phyloP scores from a whole-genome alignment of 2,797 vertebrate species.

The Lithobates sylvaticus region DNA sequence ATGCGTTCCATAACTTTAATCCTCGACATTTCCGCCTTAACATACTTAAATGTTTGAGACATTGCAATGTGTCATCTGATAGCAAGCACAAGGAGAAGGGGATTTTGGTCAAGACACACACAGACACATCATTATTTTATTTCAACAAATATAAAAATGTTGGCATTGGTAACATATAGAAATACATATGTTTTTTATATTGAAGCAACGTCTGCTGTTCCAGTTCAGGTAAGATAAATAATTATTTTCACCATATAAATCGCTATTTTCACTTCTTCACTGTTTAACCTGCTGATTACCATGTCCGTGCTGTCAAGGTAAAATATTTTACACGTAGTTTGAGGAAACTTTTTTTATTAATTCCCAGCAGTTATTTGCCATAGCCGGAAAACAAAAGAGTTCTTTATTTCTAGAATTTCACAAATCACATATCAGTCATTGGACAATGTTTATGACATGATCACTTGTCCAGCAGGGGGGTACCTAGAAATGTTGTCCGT shows the following conservation, averaged over 20 bases:
- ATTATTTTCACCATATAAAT: background rate
- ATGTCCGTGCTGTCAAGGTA: too few relatives aligned
- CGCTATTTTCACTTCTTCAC: background rate
- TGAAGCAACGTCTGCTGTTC: background rate
- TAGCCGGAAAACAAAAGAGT: too few relatives aligned
- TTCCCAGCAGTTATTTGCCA: background rate
- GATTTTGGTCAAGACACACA: slow-evolving; percentile 15
- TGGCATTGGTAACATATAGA: background rate
- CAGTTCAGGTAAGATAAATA: background rate
- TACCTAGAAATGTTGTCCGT: too few relatives aligned
- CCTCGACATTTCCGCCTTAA: slow-evolving; percentile 42
- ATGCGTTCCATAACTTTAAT: slow-evolving; percentile 30
- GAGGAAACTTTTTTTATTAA: background rate
- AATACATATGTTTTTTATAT: background rate
- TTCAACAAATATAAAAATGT: background rate
- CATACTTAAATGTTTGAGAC: background rate
- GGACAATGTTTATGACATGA: too few relatives aligned
- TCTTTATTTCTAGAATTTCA: too few relatives aligned
- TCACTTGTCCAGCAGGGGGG: too few relatives aligned
- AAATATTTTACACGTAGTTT: too few relatives aligned
- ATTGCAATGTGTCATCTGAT: slow-evolving; percentile 42
- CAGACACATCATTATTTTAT: slow-evolving; percentile 16
- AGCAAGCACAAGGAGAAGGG: slow-evolving; percentile 25
- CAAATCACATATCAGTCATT: too few relatives aligned
- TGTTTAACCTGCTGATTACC: background rate